Evolutionary conservation across 1,140 invertebrate genomes (phyloP), one percentile per base, ranked within the genome.

Genomic region (Chymomyza costata): DNA sequence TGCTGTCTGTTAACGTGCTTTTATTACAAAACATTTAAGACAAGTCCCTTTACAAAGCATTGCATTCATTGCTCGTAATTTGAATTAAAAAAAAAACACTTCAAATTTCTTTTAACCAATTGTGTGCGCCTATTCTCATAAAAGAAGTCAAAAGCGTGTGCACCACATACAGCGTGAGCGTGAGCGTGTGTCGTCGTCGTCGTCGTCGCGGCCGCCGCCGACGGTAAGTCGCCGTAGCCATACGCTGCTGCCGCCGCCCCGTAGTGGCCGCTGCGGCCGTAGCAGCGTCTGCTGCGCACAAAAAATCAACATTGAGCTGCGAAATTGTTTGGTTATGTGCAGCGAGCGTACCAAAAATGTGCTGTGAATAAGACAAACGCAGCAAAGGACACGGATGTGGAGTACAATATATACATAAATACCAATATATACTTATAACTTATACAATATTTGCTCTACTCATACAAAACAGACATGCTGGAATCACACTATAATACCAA

Each of bases 321-420:
- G 56, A 34, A 78, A 69, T 55, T 70, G 66, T 74, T 76, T 78
- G 71, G 71, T 78, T 78, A 78, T 78, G 71, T 78, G 64, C 53
- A 51, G 47, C 48, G 31, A 57, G 48, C 28, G 41, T 8, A 25
- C 3, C 8, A 3, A 3, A 25, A 25, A 25, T 25, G 21, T 25
- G 21, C 3, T 25, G 21, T 25, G 21, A 25, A 25, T 25, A 25
- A 8, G 3, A 25, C 8, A 3, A 25, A 8, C 21, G 21, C n/a
- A n/a, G 3, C 21, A 25, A 25, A 25, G 11, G 11, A 8, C 32
- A 34, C 3, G 13, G n/a, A 28, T 28, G 25, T 28, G 10, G 10
- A 28, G 10, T 28, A 28, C 5, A 28, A 28, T 17, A 43, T 8
- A 6, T 10, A 41, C 10, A 43, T 7, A 37, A 6, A 46, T 1